phyloP scores from a whole-genome alignment of 2,888 invertebrate species.

The Caenorhabditis sp. region DNA sequence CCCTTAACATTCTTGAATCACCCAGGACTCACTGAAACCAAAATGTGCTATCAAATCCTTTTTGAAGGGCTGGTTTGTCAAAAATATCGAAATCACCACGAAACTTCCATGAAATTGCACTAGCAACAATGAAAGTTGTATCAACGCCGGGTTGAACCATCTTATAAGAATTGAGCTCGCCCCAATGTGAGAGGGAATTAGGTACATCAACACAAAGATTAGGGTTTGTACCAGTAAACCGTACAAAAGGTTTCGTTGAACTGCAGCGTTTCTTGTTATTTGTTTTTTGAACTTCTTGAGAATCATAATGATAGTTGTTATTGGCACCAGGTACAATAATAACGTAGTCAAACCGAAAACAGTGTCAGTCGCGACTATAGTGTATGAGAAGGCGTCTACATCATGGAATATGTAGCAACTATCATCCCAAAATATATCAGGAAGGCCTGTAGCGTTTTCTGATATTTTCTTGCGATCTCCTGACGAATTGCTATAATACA shows the following conservation, averaged over 20 bases:
- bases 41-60: too few relatives aligned
- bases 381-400: neutral
- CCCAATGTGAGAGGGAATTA: neutral
- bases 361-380: too few relatives aligned
- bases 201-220: neutral
- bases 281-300: neutral
- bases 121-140: too few relatives aligned
- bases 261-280: neutral
- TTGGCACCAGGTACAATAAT: neutral
- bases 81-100: too few relatives aligned
- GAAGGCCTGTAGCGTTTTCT: neutral
- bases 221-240: neutral
- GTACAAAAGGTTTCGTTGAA: neutral
- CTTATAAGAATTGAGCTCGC: too few relatives aligned
- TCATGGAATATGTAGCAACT: neutral
- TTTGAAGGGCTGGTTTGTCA: too few relatives aligned
- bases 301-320: neutral
- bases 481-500: neutral
- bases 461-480: neutral
- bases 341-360: neutral
- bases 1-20: too few relatives aligned
- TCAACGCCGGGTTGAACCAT: too few relatives aligned
- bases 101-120: too few relatives aligned
- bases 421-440: neutral
- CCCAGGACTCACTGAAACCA: too few relatives aligned